phyloP scores from a whole-genome alignment of 1,140 invertebrate genomes.

The Drosophila tristis region DNA sequence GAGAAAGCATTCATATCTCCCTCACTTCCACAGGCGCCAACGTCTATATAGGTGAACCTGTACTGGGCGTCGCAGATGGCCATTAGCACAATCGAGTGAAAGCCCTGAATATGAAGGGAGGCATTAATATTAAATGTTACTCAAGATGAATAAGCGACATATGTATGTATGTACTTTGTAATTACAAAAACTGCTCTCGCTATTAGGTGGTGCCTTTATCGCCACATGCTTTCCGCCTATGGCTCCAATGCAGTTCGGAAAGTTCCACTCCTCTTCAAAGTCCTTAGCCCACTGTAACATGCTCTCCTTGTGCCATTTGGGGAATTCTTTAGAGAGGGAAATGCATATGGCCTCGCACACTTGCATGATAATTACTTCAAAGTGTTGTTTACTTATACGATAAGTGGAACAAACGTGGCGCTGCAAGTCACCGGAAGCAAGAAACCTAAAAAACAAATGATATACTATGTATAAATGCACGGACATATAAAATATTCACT shows the following conservation, averaged over 20 bases:
- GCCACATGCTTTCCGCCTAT: background rate
- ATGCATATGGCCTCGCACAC: background rate
- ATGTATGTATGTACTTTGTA: no score
- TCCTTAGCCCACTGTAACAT: background rate
- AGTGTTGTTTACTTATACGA: background rate
- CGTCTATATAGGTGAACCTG: conserved; percentile 11
- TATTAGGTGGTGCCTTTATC: conserved; percentile 1
- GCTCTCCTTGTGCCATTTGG: background rate
- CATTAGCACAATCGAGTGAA: no score
- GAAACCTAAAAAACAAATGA: background rate
- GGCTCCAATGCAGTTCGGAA: background rate
- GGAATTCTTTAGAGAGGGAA: background rate
- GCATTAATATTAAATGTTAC: no score
- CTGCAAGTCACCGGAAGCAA: background rate
- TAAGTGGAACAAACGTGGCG: no score
- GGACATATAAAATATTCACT: background rate
- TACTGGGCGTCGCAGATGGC: no score
- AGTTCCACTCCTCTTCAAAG: background rate
- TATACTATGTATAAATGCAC: background rate
- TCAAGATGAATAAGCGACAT: no score
- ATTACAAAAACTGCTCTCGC: background rate
- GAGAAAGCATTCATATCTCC: background rate
- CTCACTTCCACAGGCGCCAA: conserved; percentile 2
- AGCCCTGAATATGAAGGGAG: no score
- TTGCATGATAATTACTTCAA: background rate